Conservation (phyloP, 2,113 vertebrate genomes). For the Nansenia antarctica region DNA sequence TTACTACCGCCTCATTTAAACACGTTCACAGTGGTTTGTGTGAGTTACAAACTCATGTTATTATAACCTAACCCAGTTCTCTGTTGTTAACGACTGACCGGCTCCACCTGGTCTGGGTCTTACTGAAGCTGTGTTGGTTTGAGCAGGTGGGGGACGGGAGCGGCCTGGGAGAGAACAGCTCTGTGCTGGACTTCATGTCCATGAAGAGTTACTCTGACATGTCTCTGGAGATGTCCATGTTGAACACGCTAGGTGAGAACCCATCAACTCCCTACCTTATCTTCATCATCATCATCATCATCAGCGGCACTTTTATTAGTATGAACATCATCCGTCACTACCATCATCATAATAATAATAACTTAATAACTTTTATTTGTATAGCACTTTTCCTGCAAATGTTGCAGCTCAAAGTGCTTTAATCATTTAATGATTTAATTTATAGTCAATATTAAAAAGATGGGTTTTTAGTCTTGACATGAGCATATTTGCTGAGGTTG, state of each 20-base stretch:
- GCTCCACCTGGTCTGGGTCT: background rate
- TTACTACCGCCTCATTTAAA: background rate
- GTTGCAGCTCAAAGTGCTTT: no score
- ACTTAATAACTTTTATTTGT: no score
- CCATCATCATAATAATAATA: no score
- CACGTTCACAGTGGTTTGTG: background rate
- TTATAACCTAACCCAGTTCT: no score
- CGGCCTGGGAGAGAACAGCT: conserved; percentile 77
- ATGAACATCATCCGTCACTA: background rate
- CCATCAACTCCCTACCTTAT: background rate
- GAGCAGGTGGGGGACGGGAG: conserved; percentile 79
- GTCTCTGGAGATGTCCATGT: conserved; percentile 91
- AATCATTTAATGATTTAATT: no score
- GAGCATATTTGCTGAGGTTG: no score
- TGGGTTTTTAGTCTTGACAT: no score
- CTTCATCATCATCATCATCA: no score
- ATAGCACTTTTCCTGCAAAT: no score
- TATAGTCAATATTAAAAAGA: no score
- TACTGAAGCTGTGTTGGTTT: conserved; percentile 24
- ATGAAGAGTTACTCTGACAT: conserved; percentile 90
- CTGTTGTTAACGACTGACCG: background rate
- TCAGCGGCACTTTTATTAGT: background rate
- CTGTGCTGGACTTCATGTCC: conserved; percentile 90
- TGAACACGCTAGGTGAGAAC: conserved; percentile 87
- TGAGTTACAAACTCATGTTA: background rate